These are phyloP conservation scores for Notoglanidium macrostoma DNA, from an alignment of 2,797 vertebrate genomes.

Conservation along the genomic window DNA sequence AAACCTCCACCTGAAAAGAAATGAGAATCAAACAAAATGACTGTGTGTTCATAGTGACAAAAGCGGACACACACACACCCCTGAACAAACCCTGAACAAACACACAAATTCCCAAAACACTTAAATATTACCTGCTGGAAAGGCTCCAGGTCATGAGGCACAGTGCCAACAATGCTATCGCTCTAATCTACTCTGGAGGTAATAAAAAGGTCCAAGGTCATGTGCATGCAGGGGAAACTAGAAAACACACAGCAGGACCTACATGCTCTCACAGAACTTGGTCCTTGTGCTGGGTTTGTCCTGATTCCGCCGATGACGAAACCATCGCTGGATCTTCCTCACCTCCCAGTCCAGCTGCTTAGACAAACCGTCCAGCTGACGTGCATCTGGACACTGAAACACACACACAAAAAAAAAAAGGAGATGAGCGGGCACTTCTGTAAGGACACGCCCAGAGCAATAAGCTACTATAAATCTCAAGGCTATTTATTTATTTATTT, in stretches of 20 bases:
- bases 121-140: conserved; percentile 15
- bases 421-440: neutral
- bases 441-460: neutral
- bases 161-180: neutral
- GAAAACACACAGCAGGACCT: conserved; percentile 64
- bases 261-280: conserved; percentile 99
- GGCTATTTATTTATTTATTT: neutral
- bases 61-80: conserved; percentile 16
- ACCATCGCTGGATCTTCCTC: conserved; percentile 94
- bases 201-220: conserved; percentile 15
- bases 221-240: neutral
- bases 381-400: conserved; percentile 86
- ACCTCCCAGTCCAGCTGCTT: conserved; percentile 98
- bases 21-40: conserved; percentile 15
- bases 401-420: neutral
- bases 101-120: neutral
- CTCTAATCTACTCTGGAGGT: neutral
- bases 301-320: conserved; percentile 93
- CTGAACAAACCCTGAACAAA: neutral
- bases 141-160: neutral
- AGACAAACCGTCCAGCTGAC: conserved; percentile 87
- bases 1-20: conserved; percentile 89
- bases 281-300: conserved; percentile 91
- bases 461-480: neutral
- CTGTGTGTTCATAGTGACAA: conserved; percentile 43